These are phyloP conservation scores for Escarpia spicata DNA, from an alignment of 2,888 invertebrate genomes.

Conservation along the genomic window DNA sequence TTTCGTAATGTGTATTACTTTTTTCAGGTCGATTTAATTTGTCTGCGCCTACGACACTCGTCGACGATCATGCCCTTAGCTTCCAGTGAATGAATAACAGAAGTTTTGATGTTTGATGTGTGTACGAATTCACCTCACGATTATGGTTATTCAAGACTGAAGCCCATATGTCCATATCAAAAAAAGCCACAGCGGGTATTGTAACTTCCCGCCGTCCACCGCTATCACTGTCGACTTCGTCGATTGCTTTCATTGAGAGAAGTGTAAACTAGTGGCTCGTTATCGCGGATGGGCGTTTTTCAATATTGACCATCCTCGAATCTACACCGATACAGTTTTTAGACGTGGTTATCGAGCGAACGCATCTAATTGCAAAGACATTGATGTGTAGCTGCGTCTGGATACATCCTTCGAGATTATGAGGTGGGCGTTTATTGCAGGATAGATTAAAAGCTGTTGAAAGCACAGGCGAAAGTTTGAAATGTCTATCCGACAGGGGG, in stretches of 20 bases:
- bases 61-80: not conserved
- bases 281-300: not conserved
- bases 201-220: not conserved
- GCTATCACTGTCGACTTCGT: not conserved
- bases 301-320: not conserved
- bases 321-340: not conserved
- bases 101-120: not conserved
- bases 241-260: not conserved
- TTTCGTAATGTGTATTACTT: too few relatives aligned
- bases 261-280: not conserved
- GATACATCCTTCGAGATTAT: not conserved
- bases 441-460: not conserved
- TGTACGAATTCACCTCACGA: not conserved
- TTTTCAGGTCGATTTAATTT: too few relatives aligned
- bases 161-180: not conserved
- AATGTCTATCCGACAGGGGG: not conserved
- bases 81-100: not conserved
- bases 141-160: not conserved
- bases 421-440: not conserved
- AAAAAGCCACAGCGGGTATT: not conserved
- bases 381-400: not conserved
- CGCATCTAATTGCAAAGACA: not conserved
- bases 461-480: not conserved
- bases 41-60: too few relatives aligned
- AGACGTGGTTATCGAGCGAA: not conserved